Evolutionary conservation across 2,888 invertebrate genomes (phyloP), one percentile per base, ranked within the genome.

Genomic region (Halocaridina rubra): DNA sequence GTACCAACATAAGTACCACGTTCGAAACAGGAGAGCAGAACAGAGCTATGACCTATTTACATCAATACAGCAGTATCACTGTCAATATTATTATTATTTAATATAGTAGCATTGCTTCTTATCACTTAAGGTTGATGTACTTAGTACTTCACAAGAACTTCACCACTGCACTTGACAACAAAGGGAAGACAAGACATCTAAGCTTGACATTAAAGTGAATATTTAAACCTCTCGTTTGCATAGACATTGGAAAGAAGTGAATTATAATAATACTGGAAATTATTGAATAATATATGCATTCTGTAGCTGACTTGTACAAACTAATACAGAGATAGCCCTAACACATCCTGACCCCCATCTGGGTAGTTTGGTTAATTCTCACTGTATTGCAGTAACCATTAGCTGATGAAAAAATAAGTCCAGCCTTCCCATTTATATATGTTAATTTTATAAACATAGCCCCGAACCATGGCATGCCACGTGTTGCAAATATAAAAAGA

Each of bases 231-330:
- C 61, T 80, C 72, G 72, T 77, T 82, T 84, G 82, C 82, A 84
- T 84, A 84, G 82, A 84, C 82, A 84, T 78, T 84, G 82, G 82
- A 84, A 84, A 84, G 77, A 78, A 84, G 82, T 84, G 78, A 84
- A 84, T 72, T 59, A 72, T 84, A 61, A n/a, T n/a, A n/a, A 71
- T 77, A 78, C 57, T 71, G 57, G 77, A 77, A 84, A 84, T 61
- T 39, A 78, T 57, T 72, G 33, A 77, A 77, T 82, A 57, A 71
- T 77, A 82, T 69, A 33, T 71, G 24, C 64, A 61, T 30, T 59
- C 59, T 72, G 64, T 74, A 75, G 75, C 69, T 69, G 67, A 71
- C 78, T 81, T 80, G 74, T 79, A 80, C 80, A 80, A 80, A 84
- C 84, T 84, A 79, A 79, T 79, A 79, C 84, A 79, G 79, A 80